A percentile compares a stretch with the other conserved stretches of the same genome.
Conservation (phyloP, 2,888 invertebrate species). For the Nowickia ferox region DNA sequence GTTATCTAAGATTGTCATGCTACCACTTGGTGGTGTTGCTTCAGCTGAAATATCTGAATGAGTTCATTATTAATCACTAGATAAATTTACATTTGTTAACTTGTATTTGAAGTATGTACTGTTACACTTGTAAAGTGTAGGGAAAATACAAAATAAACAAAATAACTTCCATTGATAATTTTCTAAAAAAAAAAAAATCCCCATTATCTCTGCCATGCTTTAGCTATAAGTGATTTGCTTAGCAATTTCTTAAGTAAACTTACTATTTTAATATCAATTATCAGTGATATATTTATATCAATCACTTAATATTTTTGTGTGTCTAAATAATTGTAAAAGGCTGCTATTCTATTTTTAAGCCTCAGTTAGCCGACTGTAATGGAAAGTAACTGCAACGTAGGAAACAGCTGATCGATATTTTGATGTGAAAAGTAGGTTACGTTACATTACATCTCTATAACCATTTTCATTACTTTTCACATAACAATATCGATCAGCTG, state of each 20-base stretch:
- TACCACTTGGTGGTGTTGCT: slow-evolving; percentile 60
- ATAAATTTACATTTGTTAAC: slow-evolving; percentile 65
- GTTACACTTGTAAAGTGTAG: slow-evolving; percentile 41
- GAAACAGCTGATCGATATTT: too few species aligned
- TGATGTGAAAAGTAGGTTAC: too few species aligned
- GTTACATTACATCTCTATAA: too few species aligned
- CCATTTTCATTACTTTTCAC: too few species aligned
- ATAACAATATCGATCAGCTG: too few species aligned
- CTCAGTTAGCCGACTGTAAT: too few species aligned
- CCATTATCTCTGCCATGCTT: slow-evolving; percentile 27
- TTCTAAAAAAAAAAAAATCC: slow-evolving; percentile 16
- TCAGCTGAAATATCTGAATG: slow-evolving; percentile 22
- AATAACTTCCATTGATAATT: slow-evolving; percentile 26
- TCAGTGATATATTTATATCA: background rate
- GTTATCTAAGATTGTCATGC: slow-evolving; percentile 70
- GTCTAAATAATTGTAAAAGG: slow-evolving; percentile 10
- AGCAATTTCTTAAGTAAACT: background rate
- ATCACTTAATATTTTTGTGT: background rate
- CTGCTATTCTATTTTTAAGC: too few species aligned
- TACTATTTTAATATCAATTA: background rate
- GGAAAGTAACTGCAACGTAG: too few species aligned
- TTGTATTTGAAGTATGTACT: slow-evolving; percentile 47
- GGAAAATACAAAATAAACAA: slow-evolving; percentile 21
- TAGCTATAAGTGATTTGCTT: background rate
- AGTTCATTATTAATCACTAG: slow-evolving; percentile 58